A percentile compares a stretch with the other conserved stretches of the same genome.
These are phyloP conservation scores for Dromiciops gliroides DNA, from an alignment of 2,113 vertebrate genomes.

Conservation along the genomic window DNA sequence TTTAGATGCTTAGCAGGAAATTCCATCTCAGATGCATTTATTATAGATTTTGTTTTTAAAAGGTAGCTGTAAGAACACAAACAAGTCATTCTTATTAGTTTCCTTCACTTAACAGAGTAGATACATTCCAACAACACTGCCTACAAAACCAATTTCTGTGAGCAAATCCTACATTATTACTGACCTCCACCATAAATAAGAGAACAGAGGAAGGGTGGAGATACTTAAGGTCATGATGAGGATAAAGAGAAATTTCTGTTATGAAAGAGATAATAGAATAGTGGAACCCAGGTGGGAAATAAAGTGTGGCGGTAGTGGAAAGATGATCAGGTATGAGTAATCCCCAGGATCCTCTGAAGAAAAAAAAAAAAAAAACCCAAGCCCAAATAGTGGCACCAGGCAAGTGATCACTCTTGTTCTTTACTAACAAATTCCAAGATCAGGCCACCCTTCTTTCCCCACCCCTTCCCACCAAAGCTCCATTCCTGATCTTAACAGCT, in stretches of 20 bases:
- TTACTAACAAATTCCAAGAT: background rate
- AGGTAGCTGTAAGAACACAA: conserved; percentile 86
- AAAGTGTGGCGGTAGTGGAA: background rate
- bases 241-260: background rate
- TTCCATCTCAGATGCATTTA: conserved; percentile 84
- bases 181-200: conserved; percentile 21
- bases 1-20: conserved; percentile 82
- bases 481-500: background rate
- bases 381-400: background rate
- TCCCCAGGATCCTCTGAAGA: background rate
- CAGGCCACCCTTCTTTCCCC: too few relatives aligned
- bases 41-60: conserved; percentile 81
- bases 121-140: conserved; percentile 12
- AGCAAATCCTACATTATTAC: conserved; percentile 41
- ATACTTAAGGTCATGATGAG: background rate
- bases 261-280: background rate
- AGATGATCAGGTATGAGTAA: background rate
- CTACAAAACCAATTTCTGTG: conserved; percentile 36
- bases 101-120: background rate
- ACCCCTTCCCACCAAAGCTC: too few relatives aligned
- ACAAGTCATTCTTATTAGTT: conserved; percentile 38
- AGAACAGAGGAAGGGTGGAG: background rate
- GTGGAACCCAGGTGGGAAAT: background rate
- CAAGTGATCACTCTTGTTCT: background rate
- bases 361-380: background rate